Conservation (phyloP, 2,888 invertebrate species). For the Acholoe squamosa region DNA sequence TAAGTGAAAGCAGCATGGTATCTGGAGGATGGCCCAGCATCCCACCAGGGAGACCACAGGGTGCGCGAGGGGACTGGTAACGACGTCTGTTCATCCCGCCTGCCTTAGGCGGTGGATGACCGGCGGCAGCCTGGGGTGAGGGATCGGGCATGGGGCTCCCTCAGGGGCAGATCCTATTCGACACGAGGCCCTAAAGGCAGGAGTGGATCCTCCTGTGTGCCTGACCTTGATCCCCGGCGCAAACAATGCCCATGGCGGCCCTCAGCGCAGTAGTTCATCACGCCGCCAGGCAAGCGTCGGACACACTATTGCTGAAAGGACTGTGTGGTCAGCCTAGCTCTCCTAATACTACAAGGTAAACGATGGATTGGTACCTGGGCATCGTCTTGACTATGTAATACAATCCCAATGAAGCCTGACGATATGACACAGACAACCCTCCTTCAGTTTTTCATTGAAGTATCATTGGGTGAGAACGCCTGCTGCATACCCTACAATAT, state of each 20-base stretch:
- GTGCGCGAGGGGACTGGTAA: neutral
- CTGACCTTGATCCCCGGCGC: slow-evolving; percentile 28
- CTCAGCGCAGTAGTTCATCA: neutral
- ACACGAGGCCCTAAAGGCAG: neutral
- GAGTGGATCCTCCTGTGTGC: slow-evolving; percentile 3
- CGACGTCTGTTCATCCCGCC: neutral
- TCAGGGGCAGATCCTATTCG: neutral
- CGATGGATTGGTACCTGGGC: no score
- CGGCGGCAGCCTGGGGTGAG: neutral
- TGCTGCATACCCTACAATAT: no score
- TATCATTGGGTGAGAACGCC: no score
- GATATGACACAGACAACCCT: no score
- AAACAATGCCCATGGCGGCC: neutral
- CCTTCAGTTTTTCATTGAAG: no score
- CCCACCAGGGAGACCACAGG: neutral
- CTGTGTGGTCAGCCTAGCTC: neutral
- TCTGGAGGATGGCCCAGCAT: no score
- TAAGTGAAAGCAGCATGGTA: no score
- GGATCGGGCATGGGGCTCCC: slow-evolving; percentile 13
- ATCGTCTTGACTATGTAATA: no score
- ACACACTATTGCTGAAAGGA: neutral
- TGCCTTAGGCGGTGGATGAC: neutral
- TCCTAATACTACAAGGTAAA: no score
- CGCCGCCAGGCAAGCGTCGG: neutral
- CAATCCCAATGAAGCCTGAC: no score